Evolutionary conservation across 2,113 vertebrate genomes (phyloP).

Genomic region (Mustelus asterias): DNA sequence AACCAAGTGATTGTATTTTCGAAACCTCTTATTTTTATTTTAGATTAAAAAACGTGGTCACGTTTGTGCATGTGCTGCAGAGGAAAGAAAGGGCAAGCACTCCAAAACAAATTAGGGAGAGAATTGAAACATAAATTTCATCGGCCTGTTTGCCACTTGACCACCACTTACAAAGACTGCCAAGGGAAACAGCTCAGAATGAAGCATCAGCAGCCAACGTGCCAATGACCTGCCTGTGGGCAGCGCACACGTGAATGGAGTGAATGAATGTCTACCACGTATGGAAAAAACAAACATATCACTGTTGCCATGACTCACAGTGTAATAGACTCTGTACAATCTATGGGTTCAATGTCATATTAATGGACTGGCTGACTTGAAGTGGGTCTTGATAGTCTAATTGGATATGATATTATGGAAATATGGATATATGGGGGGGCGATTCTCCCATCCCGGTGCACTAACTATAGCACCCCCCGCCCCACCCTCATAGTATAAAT

Average conservation of each 20-base stretch:
- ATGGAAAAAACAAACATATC: not conserved
- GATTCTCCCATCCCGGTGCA: no score
- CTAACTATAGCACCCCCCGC: no score
- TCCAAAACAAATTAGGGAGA: no score
- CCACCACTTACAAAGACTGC: not conserved
- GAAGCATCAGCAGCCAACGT: not conserved
- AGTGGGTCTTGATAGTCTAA: no score
- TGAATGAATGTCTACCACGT: not conserved
- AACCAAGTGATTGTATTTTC: not conserved
- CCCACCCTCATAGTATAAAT: no score
- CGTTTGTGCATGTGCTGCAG: not conserved
- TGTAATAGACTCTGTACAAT: not conserved
- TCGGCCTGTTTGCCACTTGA: not conserved
- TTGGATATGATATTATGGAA: not conserved
- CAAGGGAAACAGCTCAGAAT: not conserved
- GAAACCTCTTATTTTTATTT: not conserved
- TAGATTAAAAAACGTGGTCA: not conserved
- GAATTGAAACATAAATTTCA: slow-evolving; percentile 6
- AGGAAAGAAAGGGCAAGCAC: not conserved
- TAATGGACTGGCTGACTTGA: no score
- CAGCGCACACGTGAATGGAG: not conserved
- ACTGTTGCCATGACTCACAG: not conserved
- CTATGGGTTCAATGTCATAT: not conserved
- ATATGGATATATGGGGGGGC: no score
- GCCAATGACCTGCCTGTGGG: not conserved